Evolutionary conservation across 2,888 invertebrate species (phyloP), one percentile per base, ranked within the genome.

Genomic region (Amiota mariae): DNA sequence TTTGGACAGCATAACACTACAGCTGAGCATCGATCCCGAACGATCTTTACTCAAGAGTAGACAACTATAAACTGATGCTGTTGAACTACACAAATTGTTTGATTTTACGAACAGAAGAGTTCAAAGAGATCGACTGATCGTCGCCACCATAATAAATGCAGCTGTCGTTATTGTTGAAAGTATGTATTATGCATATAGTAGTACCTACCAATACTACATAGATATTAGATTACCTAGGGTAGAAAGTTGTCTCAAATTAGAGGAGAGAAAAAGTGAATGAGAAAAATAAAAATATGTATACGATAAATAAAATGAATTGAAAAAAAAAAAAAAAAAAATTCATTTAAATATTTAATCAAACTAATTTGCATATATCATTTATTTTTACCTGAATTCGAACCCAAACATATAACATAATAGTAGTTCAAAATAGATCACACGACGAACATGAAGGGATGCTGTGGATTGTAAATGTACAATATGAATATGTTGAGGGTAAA

Each of bases 321-420:
- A 56, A 13, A 57, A 13, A 72, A 47, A 47, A 20, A 56, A 36
- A 36, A 49, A 71, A 64, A 70, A 73, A 49, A 74, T 74, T 78
- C 76, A 85, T 84, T 84, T 82, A 75, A 80, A 86, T 84, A 79
- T 86, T 79, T 84, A 86, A 84, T 85, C 82, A 86, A 84, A 84
- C 82, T 79, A 82, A 84, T 84, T 84, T 84, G 79, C 85, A 83
- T 83, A 81, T 73, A 79, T 79, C 83, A 80, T 81, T 77, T 70
- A 80, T 81, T 77, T 70, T 81, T 85, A 84, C 85, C 84, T 84
- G 82, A 78, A 80, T 81, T 77, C 70, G 79, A 84, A 86, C 85
- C 84, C 82, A 81, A 78, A 71, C 66, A 57, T 36, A 18, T n/a
- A 18, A 18, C 1, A 1, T 1, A 24, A 24, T 3, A 24, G 6